Evolutionary conservation across 2,888 invertebrate genomes (phyloP), one percentile per base, ranked within the genome.

Genomic region (Arctia plantaginis): DNA sequence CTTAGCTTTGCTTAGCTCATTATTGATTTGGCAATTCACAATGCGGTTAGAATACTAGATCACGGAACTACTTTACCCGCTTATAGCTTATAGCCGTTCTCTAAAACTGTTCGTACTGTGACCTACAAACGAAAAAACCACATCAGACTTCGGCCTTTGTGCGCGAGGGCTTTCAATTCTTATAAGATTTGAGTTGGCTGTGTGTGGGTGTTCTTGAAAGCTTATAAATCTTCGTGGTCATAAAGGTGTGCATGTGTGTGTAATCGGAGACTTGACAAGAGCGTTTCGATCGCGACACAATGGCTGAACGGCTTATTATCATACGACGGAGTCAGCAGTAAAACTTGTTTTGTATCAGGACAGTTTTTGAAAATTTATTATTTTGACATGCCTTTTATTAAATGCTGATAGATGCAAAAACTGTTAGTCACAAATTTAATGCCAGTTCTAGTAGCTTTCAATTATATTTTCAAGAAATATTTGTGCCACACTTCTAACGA

Each of bases 111-210:
- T 66, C 83, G 82, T 76, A 81, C 82, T 83, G 82, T 91, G 93
- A 93, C 95, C 95, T 92, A 95, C 90, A 93, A 94, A 91, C 89
- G 85, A 93, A 94, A 93, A 93, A 93, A 91, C 89, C 41, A 84
- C 84, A 79, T 88, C 82, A 87, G 87, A 86, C 79, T 13, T 72
- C 78, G 75, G 88, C 85, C 83, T 86, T 88, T 86, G 87, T 88
- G 85, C 83, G 82, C 82, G 77, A 82, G 89, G 86, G 88, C 85
- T 87, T 85, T 85, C 77, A 79, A 79, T 81, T 85, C 83, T 85
- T 86, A 85, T 82, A 85, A 81, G 85, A 84, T 82, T 79, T 78
- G 71, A 78, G 65, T 67, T 73, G 66, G 12, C 68, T 64, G 71
- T 88, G 91, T 92, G 91, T 90, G 91, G 81, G 92, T 92, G 89